A percentile compares a stretch with the other conserved stretches of the same genome.
These are phyloP conservation scores for Bagarius yarrelli DNA, from an alignment of 2,113 vertebrate species.

Conservation along the genomic window DNA sequence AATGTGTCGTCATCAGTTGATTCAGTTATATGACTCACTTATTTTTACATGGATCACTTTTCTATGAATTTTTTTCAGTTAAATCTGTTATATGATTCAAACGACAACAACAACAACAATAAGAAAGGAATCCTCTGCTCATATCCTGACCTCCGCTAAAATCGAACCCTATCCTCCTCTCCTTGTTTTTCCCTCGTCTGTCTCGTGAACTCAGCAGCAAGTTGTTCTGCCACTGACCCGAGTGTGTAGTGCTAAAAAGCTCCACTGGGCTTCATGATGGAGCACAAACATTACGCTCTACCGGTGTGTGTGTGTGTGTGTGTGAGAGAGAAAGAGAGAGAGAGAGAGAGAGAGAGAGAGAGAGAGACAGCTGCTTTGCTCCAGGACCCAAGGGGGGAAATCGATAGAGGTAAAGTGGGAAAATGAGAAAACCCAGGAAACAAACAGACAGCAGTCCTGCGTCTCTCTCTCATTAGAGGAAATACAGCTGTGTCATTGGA, in stretches of 20 bases:
- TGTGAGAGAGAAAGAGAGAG: background rate
- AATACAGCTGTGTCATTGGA: conserved; percentile 9
- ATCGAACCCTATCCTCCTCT: background rate
- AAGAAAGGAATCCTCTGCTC: too few species aligned
- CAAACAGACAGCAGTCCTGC: conserved; percentile 31
- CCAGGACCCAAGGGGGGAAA: conserved; percentile 56
- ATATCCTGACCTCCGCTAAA: background rate
- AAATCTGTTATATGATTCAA: too few species aligned
- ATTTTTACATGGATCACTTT: background rate
- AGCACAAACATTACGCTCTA: conserved; percentile 28
- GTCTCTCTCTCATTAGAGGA: conserved; percentile 11
- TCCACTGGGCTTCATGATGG: conserved; percentile 26
- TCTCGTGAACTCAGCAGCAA: conserved; percentile 10
- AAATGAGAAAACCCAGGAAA: conserved; percentile 44
- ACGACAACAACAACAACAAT: too few species aligned
- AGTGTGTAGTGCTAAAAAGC: conserved; percentile 22
- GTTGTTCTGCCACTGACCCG: conserved; percentile 33
- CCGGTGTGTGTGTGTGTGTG: background rate
- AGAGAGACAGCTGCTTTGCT: conserved; percentile 17
- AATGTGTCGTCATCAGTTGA: too few species aligned
- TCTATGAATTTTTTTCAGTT: background rate
- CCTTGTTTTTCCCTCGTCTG: background rate
- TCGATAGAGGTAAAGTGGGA: conserved; percentile 57
- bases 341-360: background rate
- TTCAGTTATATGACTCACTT: too few species aligned